Percentiles rank a stretch among this genome's conserved stretches.
Evolutionary conservation across 2,888 invertebrate genomes (phyloP).

Genomic region (Oeneis ivallda): DNA sequence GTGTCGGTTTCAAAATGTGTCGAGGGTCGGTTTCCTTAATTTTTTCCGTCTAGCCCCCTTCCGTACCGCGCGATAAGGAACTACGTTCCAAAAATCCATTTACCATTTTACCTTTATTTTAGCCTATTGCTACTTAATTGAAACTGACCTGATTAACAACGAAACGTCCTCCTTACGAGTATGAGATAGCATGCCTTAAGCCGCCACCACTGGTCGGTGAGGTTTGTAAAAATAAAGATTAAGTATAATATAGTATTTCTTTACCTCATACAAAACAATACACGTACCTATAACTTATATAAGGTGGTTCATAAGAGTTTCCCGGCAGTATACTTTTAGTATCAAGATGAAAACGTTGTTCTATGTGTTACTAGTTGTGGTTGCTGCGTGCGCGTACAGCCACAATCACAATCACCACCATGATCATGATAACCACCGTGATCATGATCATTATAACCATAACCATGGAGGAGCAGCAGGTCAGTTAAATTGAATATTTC

Average conservation of each 20-base stretch:
- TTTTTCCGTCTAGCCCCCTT: too few relatives aligned
- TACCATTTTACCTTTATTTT: too few relatives aligned
- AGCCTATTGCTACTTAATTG: too few relatives aligned
- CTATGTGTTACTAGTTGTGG: slow-evolving; percentile 17
- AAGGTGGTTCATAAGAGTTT: slow-evolving; percentile 22
- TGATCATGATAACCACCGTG: slow-evolving; percentile 20
- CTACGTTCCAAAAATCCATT: too few relatives aligned
- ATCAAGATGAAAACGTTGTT: slow-evolving; percentile 28
- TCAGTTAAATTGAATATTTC: slow-evolving; percentile 6
- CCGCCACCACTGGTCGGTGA: not conserved
- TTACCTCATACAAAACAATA: slow-evolving; percentile 2
- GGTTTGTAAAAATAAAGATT: not conserved
- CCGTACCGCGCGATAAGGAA: too few relatives aligned
- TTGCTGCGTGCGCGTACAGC: slow-evolving; percentile 11
- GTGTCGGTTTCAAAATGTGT: too few relatives aligned
- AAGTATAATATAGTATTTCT: not conserved
- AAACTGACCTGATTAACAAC: too few relatives aligned
- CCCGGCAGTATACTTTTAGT: slow-evolving; percentile 18
- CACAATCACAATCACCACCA: slow-evolving; percentile 18
- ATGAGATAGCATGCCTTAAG: too few relatives aligned
- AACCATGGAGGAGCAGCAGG: slow-evolving; percentile 16
- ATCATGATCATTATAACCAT: slow-evolving; percentile 18
- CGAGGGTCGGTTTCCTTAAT: too few relatives aligned
- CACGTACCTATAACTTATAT: slow-evolving; percentile 20
- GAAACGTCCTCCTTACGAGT: too few relatives aligned